phyloP scores from a whole-genome alignment of 2,113 vertebrate species.

The Lophura nycthemera region DNA sequence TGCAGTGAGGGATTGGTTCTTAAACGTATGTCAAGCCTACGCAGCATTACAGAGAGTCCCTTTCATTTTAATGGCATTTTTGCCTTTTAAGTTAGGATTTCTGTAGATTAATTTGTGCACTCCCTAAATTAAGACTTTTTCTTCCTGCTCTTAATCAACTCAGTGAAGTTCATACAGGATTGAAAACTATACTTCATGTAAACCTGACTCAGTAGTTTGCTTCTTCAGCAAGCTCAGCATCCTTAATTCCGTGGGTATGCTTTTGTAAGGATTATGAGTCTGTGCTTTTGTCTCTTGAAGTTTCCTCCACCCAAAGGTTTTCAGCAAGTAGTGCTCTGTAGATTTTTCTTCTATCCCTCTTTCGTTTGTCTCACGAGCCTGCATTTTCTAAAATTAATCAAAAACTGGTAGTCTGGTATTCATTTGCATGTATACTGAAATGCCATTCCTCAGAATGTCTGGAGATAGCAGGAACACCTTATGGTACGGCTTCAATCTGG shows the following conservation, averaged over 20 bases:
- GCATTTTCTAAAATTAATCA: background rate
- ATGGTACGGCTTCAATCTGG: background rate
- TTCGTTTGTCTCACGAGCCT: background rate
- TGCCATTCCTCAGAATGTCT: background rate
- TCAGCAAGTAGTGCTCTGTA: background rate
- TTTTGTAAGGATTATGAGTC: background rate
- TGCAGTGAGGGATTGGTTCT: background rate
- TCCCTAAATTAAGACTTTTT: background rate
- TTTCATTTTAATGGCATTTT: background rate
- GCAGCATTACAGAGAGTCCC: background rate
- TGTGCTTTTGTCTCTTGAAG: background rate
- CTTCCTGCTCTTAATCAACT: conserved; percentile 1
- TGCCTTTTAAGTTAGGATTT: background rate
- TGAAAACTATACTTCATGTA: background rate
- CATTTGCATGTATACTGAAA: background rate
- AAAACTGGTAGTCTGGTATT: background rate
- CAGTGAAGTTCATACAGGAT: background rate
- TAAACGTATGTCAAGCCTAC: background rate
- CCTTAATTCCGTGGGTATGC: background rate
- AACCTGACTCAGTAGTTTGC: background rate
- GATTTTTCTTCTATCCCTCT: background rate
- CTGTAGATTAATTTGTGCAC: background rate
- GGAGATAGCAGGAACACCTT: fast-evolving
- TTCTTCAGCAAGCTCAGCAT: background rate
- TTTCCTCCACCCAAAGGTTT: background rate